Base-by-base conservation (phyloP, 2,113 vertebrate species). In the Microtus oregoni region DNA sequence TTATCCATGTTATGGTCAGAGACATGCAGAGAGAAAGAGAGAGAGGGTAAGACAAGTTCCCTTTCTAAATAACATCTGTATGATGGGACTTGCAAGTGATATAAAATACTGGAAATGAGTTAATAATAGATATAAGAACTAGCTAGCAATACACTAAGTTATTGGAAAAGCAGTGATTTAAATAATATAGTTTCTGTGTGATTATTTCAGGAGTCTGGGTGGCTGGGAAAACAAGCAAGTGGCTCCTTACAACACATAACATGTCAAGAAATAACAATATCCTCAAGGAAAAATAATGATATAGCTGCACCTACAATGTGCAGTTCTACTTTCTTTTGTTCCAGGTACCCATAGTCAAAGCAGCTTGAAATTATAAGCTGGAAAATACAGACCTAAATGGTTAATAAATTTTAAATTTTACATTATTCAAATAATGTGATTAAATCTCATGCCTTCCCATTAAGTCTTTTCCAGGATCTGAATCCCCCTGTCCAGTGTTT, bases 221-320 rank as follows among this genome's bases (percentile, higher is more conserved):
- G 17, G 17, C 17, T 19, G 55, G 55, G 55, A 58, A 58, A 58
- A 20, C 17, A 58, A 58, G 17, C 55, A 58, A 58, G 17, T 1
- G 1, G 55, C 55, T 19, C 55, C 5, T 58, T 58, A 58, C 55
- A 6, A 12, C 26, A 28, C 65, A 30, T 32, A 85, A 52, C 3
- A 30, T 35, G 17, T 7, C 61, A 88, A 10, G 12, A 41, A 44
- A 81, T 38, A 5, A 17, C 2, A 8, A 0, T 58, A 26, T 24
- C 55, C 24, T 38, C 47, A 73, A 58, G 75, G 32, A 61, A 89
- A 73, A 90, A 8, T 13, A 26, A n/a, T 2, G 24, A 24, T 61
- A 35, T 3, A 4, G 32, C 44, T 50, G 7, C 7, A 2, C 47
- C 58, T 38, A 11, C 10, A 3, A 6, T 6, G 12, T 55, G 4